A percentile compares a stretch with the other conserved stretches of the same genome.
Conservation (phyloP, 2,113 vertebrate species). For the Struthio camelus region DNA sequence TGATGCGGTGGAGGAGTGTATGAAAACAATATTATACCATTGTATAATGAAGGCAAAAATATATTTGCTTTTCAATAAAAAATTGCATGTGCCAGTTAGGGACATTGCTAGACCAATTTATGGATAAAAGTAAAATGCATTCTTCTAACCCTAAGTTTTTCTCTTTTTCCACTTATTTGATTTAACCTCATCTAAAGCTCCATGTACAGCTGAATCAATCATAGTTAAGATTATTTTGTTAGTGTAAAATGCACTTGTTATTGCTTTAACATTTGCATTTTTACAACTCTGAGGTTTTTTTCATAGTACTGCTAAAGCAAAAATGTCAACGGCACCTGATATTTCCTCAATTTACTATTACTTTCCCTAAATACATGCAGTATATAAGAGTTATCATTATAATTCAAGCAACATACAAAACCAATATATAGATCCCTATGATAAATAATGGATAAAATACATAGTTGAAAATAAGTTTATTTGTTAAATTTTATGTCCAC, state of each 20-base stretch:
- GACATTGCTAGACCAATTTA: not conserved
- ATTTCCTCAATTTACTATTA: not conserved
- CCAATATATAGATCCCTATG: not conserved
- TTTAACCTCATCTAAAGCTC: not conserved
- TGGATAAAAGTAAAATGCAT: not conserved
- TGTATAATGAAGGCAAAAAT: not conserved
- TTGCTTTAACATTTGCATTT: not conserved
- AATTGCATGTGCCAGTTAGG: not conserved
- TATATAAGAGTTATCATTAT: not conserved
- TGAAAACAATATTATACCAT: not conserved
- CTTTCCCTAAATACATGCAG: not conserved
- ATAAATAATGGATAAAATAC: not conserved
- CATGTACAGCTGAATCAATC: not conserved
- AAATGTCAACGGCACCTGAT: not conserved
- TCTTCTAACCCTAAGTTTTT: not conserved
- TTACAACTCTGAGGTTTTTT: not conserved
- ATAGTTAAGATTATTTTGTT: not conserved
- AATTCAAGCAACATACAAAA: not conserved
- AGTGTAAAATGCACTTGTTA: not conserved
- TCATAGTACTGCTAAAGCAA: not conserved
- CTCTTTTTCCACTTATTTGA: not conserved
- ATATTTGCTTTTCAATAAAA: not conserved
- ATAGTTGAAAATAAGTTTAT: not conserved
- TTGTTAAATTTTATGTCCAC: not conserved
- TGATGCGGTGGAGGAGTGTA: not conserved